Conservation (phyloP, 2,888 invertebrate genomes). For the Epinotia brunnichana region DNA sequence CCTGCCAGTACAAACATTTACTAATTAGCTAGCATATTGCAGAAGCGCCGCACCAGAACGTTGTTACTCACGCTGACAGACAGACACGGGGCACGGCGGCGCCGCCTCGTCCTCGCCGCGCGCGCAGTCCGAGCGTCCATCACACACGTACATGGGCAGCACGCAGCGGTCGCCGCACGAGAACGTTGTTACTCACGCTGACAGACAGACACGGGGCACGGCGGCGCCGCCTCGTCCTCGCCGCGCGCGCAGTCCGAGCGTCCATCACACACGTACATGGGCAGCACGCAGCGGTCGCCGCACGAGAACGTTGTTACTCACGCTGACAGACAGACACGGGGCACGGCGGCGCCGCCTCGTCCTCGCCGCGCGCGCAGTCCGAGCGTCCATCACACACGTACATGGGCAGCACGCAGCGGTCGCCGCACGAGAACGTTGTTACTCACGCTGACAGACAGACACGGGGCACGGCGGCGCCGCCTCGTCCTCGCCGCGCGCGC, state of each 20-base stretch:
- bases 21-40: too few relatives aligned
- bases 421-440: too few relatives aligned
- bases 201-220: conserved; percentile 65
- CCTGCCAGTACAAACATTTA: too few relatives aligned
- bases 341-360: conserved; percentile 68
- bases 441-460: conserved; percentile 66
- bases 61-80: conserved; percentile 69
- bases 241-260: conserved; percentile 64
- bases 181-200: conserved; percentile 67
- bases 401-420: conserved; percentile 69
- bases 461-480: conserved; percentile 59
- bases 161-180: conserved; percentile 74
- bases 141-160: conserved; percentile 73
- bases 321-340: conserved; percentile 61
- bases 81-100: conserved; percentile 58
- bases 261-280: conserved; percentile 76
- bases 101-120: conserved; percentile 68
- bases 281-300: conserved; percentile 72
- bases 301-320: too few relatives aligned
- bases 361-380: conserved; percentile 69
- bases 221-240: conserved; percentile 66
- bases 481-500: conserved; percentile 69
- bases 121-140: conserved; percentile 70
- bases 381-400: conserved; percentile 75
- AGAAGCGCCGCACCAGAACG: too few relatives aligned